phyloP scores from a whole-genome alignment of 2,888 invertebrate genomes.

The Cepaea hortensis region DNA sequence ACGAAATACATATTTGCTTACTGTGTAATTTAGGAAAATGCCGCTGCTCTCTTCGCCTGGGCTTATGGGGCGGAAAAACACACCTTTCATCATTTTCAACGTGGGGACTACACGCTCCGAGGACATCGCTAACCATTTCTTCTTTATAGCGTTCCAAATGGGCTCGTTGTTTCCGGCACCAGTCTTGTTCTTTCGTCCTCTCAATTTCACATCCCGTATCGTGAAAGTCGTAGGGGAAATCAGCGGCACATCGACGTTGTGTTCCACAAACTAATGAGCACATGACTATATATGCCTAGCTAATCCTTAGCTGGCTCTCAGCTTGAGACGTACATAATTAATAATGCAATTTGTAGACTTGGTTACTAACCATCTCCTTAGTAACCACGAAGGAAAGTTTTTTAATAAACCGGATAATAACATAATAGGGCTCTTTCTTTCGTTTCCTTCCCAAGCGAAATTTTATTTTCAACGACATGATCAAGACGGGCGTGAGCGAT shows the following conservation, averaged over 20 bases:
- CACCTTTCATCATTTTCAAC: conserved; percentile 6
- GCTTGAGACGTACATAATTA: too few relatives aligned
- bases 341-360: too few relatives aligned
- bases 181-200: conserved; percentile 69
- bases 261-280: neutral
- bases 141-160: conserved; percentile 55
- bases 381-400: too few relatives aligned
- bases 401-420: too few relatives aligned
- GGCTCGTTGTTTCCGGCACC: conserved; percentile 66
- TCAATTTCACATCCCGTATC: conserved; percentile 74
- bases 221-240: conserved; percentile 54
- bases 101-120: neutral
- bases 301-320: too few relatives aligned
- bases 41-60: conserved; percentile 22
- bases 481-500: too few relatives aligned
- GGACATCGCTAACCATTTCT: conserved; percentile 45
- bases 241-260: neutral
- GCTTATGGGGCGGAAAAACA: conserved; percentile 30
- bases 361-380: too few relatives aligned
- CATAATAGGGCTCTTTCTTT: too few relatives aligned
- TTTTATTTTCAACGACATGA: too few relatives aligned
- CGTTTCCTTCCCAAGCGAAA: too few relatives aligned
- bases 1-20: conserved; percentile 1
- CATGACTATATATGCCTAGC: neutral
- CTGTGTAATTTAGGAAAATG: conserved; percentile 43